These are phyloP conservation scores for Fragum sueziense DNA, from an alignment of 2,888 invertebrate species.

Conservation along the genomic window DNA sequence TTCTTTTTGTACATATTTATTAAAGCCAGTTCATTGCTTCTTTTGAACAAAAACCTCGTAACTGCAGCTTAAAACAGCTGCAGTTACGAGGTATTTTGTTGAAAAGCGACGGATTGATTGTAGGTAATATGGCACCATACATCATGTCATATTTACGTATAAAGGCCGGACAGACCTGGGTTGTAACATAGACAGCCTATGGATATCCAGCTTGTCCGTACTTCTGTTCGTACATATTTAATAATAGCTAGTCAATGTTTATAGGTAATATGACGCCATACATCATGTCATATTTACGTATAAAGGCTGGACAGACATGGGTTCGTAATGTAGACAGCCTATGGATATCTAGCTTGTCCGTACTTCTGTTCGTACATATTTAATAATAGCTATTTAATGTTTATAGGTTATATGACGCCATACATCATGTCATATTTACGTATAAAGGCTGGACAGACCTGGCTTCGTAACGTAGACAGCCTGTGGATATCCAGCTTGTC, in stretches of 20 bases:
- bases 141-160: slow-evolving; percentile 73
- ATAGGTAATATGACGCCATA: slow-evolving; percentile 77
- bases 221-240: too few species aligned
- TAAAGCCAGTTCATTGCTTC: too few species aligned
- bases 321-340: slow-evolving; percentile 67
- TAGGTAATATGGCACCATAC: slow-evolving; percentile 77
- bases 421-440: slow-evolving; percentile 76
- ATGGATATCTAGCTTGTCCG: slow-evolving; percentile 78
- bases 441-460: slow-evolving; percentile 43
- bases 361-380: too few species aligned
- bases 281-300: slow-evolving; percentile 72
- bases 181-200: slow-evolving; percentile 69
- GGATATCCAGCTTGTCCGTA: slow-evolving; percentile 76
- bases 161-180: slow-evolving; percentile 43
- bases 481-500: too few species aligned
- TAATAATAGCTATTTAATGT: too few species aligned
- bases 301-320: slow-evolving; percentile 43
- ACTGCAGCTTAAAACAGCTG: too few species aligned
- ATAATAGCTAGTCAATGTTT: too few species aligned
- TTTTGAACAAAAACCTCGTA: too few species aligned
- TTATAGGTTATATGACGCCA: slow-evolving; percentile 76
- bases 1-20: too few species aligned
- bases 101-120: too few species aligned
- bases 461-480: slow-evolving; percentile 62
- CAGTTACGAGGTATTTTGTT: too few species aligned